phyloP scores from a whole-genome alignment of 2,888 invertebrate species.

The Xestoiulus laeticollis region DNA sequence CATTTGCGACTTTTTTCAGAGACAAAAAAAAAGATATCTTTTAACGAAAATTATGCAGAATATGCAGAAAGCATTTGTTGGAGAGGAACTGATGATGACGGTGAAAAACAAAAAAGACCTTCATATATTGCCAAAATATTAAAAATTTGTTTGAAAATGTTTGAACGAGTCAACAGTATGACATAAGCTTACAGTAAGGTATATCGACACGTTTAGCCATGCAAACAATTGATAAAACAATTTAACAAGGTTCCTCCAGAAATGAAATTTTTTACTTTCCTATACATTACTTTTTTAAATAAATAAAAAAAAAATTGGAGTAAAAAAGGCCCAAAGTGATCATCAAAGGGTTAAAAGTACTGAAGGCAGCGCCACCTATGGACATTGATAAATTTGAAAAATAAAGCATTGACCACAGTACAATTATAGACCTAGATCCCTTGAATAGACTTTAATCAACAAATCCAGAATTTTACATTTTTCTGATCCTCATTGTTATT shows the following conservation, averaged over 20 bases:
- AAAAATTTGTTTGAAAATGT: background rate
- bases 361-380: too few relatives aligned
- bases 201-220: too few relatives aligned
- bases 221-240: too few relatives aligned
- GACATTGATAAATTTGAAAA: too few relatives aligned
- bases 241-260: too few relatives aligned
- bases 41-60: constrained; percentile 1
- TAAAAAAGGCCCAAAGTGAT: too few relatives aligned
- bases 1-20: background rate
- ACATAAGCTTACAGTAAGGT: too few relatives aligned
- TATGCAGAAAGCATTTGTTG: background rate
- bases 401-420: too few relatives aligned
- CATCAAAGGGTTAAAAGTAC: too few relatives aligned
- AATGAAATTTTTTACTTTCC: too few relatives aligned
- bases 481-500: background rate
- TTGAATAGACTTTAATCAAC: background rate
- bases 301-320: too few relatives aligned
- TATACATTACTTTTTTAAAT: too few relatives aligned
- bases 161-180: background rate
- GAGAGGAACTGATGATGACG: background rate
- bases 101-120: background rate
- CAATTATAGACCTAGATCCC: background rate
- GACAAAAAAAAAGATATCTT: background rate
- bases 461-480: background rate
- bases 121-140: background rate